Base-by-base conservation (phyloP, 2,113 vertebrate genomes). In the Zosterops hypoxanthus region DNA sequence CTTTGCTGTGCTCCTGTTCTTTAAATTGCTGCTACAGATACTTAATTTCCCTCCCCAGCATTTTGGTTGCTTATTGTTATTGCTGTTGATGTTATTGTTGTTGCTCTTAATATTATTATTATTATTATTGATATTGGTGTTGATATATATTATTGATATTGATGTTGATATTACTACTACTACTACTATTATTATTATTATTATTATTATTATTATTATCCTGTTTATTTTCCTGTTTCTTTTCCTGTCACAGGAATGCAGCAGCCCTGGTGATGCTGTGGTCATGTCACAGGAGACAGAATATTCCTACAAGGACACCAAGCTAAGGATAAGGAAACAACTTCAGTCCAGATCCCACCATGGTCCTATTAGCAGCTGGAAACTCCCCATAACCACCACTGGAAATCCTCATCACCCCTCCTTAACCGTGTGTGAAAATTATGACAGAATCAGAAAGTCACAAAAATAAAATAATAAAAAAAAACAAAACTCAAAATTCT, bases 151-250 rank as follows among this genome's bases (percentile, higher is more conserved):
- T 36, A 36, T 36, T 36, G 36, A 20, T 57, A 1, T 13, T 61
- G 3, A 5, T 39, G 9, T 14, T n/a, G 4, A 41, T 33, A 1
- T 16, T 36, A 1, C 13, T 61, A 4, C 15, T 46, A 7, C 26
- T 24, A n/a, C 21, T 57, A 1, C 9, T 63, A 5, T 14, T 21
- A 14, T 19, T 17, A 18, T 19, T 41, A 12, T 28, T 39, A 19
- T 10, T 34, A 15, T 33, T 63, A 5, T 12, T 33, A 26, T 34
- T 6, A 33, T 33, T 3, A 46, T 46, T 47, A 12, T 47, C 4
- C 31, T 22, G 29, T 22, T 39, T 36, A 42, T 46, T 47, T 22
- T 47, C 4, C 39, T 22, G 29, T 22, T 78, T 78, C 9, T 52
- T 64, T 42, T 42, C 29, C 59, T 42, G 17, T 36, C n/a, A 46